A percentile compares a stretch with the other conserved stretches of the same genome.
Evolutionary conservation across 2,888 invertebrate genomes (phyloP).

Genomic region (Toxonevra muliebris): DNA sequence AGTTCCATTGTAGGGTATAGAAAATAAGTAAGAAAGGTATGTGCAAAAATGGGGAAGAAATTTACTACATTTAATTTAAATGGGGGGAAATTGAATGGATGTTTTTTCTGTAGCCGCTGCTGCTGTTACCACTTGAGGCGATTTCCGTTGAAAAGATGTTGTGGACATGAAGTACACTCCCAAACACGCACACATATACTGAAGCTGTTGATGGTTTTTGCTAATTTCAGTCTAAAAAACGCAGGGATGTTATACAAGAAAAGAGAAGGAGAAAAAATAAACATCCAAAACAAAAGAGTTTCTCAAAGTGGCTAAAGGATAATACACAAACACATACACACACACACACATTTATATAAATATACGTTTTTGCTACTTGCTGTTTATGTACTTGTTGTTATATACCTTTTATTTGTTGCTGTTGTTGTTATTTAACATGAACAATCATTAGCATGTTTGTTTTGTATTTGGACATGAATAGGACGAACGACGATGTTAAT

Average conservation of each 20-base stretch:
- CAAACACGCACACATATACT: too few relatives aligned
- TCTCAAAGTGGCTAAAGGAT: slow-evolving; percentile 29
- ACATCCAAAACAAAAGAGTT: slow-evolving; percentile 16
- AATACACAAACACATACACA: slow-evolving; percentile 14
- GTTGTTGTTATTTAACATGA: too few relatives aligned
- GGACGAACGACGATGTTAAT: slow-evolving; percentile 5
- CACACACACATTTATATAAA: neutral
- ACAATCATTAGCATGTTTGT: slow-evolving; percentile 22
- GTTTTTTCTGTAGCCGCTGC: too few relatives aligned
- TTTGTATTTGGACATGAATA: slow-evolving; percentile 1
- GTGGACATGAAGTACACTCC: too few relatives aligned
- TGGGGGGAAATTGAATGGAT: too few relatives aligned
- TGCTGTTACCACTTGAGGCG: too few relatives aligned
- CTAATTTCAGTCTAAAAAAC: too few relatives aligned
- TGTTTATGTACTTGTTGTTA: neutral
- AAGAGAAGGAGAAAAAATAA: neutral
- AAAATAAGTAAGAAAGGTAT: neutral
- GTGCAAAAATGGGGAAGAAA: neutral
- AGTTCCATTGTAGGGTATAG: too few relatives aligned
- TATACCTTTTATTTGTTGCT: too few relatives aligned
- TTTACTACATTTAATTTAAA: slow-evolving; percentile 1
- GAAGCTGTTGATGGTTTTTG: too few relatives aligned
- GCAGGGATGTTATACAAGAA: neutral
- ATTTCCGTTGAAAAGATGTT: too few relatives aligned
- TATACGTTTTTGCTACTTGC: too few relatives aligned